These are phyloP conservation scores for Cyrtorhinus lividipennis DNA, from an alignment of 1,140 invertebrate genomes.

Conservation along the genomic window DNA sequence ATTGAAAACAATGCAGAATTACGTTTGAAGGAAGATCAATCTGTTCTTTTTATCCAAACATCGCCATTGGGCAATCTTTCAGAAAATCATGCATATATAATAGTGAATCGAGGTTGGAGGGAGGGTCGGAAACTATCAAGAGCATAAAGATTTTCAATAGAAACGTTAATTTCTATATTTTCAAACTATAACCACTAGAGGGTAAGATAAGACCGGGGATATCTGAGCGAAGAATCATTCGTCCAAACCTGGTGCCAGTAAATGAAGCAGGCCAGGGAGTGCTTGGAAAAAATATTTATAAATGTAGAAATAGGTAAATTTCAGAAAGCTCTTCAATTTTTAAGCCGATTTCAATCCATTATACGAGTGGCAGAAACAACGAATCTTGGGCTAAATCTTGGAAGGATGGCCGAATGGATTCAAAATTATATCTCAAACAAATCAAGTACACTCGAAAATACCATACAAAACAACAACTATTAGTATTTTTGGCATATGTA, in stretches of 20 bases:
- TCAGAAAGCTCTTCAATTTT: constrained; percentile 7
- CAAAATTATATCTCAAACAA: too few relatives aligned
- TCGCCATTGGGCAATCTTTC: background rate
- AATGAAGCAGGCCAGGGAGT: background rate
- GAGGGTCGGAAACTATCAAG: background rate
- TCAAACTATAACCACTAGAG: background rate
- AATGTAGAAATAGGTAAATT: constrained; percentile 12
- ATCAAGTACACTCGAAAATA: too few relatives aligned
- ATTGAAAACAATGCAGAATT: background rate
- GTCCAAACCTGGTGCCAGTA: background rate
- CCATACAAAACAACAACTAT: too few relatives aligned
- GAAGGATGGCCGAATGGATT: too few relatives aligned
- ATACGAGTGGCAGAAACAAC: too few relatives aligned
- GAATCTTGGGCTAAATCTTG: too few relatives aligned
- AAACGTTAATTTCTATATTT: background rate
- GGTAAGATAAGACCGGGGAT: background rate
- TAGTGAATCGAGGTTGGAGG: background rate
- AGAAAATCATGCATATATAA: background rate
- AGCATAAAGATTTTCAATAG: background rate
- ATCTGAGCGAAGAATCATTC: background rate
- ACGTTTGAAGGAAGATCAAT: too few relatives aligned
- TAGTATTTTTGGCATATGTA: too few relatives aligned
- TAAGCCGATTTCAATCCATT: too few relatives aligned
- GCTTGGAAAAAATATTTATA: background rate
- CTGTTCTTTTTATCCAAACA: background rate